phyloP scores from a whole-genome alignment of 2,888 invertebrate genomes.

The Arrhopalites spinosus region DNA sequence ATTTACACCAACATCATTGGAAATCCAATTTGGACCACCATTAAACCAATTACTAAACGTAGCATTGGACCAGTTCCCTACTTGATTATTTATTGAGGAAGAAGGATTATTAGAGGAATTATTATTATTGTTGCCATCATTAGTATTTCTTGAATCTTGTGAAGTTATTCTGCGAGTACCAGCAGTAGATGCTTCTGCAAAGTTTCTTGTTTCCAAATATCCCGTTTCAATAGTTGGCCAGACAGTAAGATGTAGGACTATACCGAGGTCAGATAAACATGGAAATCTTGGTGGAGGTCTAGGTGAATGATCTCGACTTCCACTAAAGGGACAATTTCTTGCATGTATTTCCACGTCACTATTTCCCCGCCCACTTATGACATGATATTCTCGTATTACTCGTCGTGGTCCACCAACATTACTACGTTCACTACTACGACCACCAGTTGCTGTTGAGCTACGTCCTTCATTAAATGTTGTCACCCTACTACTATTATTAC shows the following conservation, averaged over 20 bases:
- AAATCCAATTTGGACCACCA: conserved; percentile 42
- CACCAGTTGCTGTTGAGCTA: not conserved
- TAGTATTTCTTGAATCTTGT: not conserved
- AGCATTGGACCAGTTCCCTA: not conserved
- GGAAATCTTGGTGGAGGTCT: conserved; percentile 53
- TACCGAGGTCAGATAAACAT: conserved; percentile 50
- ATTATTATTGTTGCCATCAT: not conserved
- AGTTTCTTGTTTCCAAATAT: conserved; percentile 44
- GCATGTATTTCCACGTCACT: conserved; percentile 51
- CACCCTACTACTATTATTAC: not conserved
- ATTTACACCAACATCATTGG: conserved; percentile 48
- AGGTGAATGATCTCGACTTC: conserved; percentile 38
- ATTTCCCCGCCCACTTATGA: conserved; percentile 41
- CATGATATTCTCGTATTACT: conserved; percentile 49
- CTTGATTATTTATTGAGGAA: not conserved
- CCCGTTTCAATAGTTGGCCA: conserved; percentile 55
- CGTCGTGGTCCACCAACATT: not conserved
- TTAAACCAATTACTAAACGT: conserved; percentile 34
- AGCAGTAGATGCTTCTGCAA: conserved; percentile 19
- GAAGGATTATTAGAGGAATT: not conserved
- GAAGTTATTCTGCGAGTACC: not conserved
- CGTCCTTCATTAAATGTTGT: not conserved
- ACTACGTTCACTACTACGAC: conserved; percentile 1
- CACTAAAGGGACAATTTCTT: conserved; percentile 53
- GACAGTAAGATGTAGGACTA: conserved; percentile 42